phyloP scores from a whole-genome alignment of 2,888 invertebrate genomes.

The Ochropleura leucogaster region DNA sequence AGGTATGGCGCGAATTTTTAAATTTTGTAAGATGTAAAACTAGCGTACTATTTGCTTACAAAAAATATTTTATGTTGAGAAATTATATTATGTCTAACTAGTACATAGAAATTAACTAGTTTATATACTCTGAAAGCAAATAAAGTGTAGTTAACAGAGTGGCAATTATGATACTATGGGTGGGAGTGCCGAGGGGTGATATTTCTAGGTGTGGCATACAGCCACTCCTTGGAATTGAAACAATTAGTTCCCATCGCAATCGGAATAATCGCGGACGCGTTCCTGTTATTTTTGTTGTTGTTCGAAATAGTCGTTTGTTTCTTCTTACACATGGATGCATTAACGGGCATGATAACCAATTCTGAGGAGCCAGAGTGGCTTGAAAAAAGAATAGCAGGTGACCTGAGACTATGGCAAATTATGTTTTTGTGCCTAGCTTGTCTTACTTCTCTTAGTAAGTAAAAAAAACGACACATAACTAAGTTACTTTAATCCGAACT shows the following conservation, averaged over 20 bases:
- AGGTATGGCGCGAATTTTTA: conserved; percentile 28
- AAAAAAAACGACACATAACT: not conserved
- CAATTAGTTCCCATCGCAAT: conserved; percentile 82
- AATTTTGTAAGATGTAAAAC: not conserved
- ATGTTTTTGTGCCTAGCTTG: conserved; percentile 93
- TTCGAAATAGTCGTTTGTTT: conserved; percentile 37
- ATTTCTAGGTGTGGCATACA: conserved; percentile 83
- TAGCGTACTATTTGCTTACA: conserved; percentile 1
- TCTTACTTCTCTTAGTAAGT: conserved; percentile 91
- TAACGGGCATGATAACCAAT: conserved; percentile 85
- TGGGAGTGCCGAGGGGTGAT: conserved; percentile 81
- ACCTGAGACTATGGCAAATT: conserved; percentile 95
- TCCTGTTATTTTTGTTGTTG: conserved; percentile 54
- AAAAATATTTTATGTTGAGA: not conserved
- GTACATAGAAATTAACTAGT: not conserved
- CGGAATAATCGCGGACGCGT: conserved; percentile 73
- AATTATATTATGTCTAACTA: not conserved
- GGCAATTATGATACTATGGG: conserved; percentile 65
- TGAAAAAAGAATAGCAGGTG: conserved; percentile 92
- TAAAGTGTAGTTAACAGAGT: conserved; percentile 27
- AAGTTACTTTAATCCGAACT: not conserved
- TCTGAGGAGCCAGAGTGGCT: conserved; percentile 93
- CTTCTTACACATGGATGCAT: conserved; percentile 77
- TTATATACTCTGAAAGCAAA: conserved; percentile 1
- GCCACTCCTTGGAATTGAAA: conserved; percentile 86